Evolutionary conservation across 2,888 invertebrate genomes (phyloP).

Genomic region (Dinocampus coccinellae): DNA sequence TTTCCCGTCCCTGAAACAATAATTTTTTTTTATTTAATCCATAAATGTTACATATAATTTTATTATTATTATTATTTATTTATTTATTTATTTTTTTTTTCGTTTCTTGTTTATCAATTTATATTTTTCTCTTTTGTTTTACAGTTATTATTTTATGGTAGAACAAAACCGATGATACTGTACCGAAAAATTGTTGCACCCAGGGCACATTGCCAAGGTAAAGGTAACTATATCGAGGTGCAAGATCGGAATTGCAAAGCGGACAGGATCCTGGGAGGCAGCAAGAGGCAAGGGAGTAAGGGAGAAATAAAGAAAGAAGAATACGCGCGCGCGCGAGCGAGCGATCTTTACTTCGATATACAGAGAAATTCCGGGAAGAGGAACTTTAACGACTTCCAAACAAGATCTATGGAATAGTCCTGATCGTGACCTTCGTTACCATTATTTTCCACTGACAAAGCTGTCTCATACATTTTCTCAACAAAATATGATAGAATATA

Average conservation of each 20-base stretch:
- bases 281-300: conserved; percentile 47
- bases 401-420: conserved; percentile 64
- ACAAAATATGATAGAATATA: neutral
- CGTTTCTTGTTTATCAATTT: neutral
- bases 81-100: neutral
- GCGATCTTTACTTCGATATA: conserved; percentile 64
- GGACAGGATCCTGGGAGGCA: conserved; percentile 60
- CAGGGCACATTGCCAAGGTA: conserved; percentile 50
- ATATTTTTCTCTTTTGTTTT: too few species aligned
- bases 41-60: too few species aligned
- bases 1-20: conserved; percentile 87
- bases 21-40: too few species aligned
- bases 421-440: conserved; percentile 60
- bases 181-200: conserved; percentile 52
- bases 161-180: conserved; percentile 8
- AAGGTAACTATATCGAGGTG: conserved; percentile 60
- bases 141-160: neutral
- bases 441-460: conserved; percentile 45
- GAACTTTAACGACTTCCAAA: conserved; percentile 67
- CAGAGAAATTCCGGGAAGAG: conserved; percentile 66
- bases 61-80: too few species aligned
- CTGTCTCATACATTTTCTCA: neutral
- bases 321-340: conserved; percentile 44
- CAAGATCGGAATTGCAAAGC: conserved; percentile 69
- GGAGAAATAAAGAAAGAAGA: conserved; percentile 5